These are phyloP conservation scores for Gymnarchus niloticus DNA, from an alignment of 2,113 vertebrate genomes.

Conservation along the genomic window DNA sequence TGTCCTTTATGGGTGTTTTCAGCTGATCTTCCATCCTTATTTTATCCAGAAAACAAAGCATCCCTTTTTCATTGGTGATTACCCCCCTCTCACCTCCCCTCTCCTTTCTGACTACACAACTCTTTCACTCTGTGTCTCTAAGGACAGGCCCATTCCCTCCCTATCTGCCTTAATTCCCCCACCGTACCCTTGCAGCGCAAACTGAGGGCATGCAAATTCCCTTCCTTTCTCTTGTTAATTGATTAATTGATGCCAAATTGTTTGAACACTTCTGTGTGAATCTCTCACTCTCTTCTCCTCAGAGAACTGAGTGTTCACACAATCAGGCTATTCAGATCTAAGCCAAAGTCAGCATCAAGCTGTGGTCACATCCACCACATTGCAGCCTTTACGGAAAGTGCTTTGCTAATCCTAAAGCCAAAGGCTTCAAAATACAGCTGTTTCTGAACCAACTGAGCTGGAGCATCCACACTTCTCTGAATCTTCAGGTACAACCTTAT, in stretches of 20 bases:
- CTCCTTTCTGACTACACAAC: slow-evolving; percentile 57
- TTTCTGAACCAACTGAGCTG: background rate
- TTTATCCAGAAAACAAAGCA: slow-evolving; percentile 61
- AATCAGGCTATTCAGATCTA: background rate
- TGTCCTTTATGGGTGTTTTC: background rate
- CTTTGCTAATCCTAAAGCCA: background rate
- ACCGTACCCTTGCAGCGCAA: background rate
- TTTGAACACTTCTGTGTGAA: slow-evolving; percentile 60
- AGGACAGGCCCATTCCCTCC: slow-evolving; percentile 40
- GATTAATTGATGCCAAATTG: slow-evolving; percentile 66
- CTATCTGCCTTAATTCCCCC: background rate
- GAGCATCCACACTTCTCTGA: background rate
- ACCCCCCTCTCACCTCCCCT: slow-evolving; percentile 39
- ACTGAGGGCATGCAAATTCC: slow-evolving; percentile 59
- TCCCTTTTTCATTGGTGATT: slow-evolving; percentile 53
- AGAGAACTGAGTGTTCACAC: background rate
- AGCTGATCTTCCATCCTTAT: slow-evolving; percentile 39
- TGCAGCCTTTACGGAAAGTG: background rate
- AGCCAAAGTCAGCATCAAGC: slow-evolving; percentile 11
- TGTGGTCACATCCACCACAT: background rate
- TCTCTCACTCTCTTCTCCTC: slow-evolving; percentile 1
- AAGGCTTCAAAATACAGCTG: background rate
- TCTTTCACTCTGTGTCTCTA: slow-evolving; percentile 49
- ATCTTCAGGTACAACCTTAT: background rate
- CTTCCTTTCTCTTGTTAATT: slow-evolving; percentile 65